A percentile compares a stretch with the other conserved stretches of the same genome.
Evolutionary conservation across 2,888 invertebrate genomes (phyloP).

Genomic region (Opisthograptis luteolata): DNA sequence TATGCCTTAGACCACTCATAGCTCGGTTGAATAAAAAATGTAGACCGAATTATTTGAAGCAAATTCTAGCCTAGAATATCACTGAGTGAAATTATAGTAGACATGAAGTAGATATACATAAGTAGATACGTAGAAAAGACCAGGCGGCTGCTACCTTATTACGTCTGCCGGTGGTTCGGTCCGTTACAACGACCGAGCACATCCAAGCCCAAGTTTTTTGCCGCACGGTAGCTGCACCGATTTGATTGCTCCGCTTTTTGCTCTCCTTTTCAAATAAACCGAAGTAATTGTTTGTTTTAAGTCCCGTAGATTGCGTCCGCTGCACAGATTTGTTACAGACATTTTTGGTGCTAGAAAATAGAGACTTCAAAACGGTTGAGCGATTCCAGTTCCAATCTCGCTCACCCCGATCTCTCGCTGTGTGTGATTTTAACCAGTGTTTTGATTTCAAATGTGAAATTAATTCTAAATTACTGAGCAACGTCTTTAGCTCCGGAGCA

Average conservation of each 20-base stretch:
- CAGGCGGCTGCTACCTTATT: slow-evolving; percentile 67
- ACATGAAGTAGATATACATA: too few species aligned
- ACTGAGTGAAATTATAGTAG: slow-evolving; percentile 45
- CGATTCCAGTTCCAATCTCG: slow-evolving; percentile 51
- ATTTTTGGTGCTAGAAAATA: slow-evolving; percentile 73
- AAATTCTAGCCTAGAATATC: slow-evolving; percentile 42
- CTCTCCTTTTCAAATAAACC: slow-evolving; percentile 79
- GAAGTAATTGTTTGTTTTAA: slow-evolving; percentile 84
- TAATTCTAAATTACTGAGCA: slow-evolving; percentile 76
- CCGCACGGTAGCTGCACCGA: slow-evolving; percentile 76
- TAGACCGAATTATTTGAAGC: slow-evolving; percentile 35
- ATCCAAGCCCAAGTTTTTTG: slow-evolving; percentile 72
- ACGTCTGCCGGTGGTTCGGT: slow-evolving; percentile 52
- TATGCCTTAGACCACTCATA: too few species aligned
- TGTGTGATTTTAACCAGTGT: slow-evolving; percentile 40
- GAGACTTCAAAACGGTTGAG: slow-evolving; percentile 73
- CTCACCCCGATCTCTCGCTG: slow-evolving; percentile 28
- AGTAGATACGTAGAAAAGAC: slow-evolving; percentile 30
- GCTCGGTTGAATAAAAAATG: too few species aligned
- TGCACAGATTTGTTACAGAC: slow-evolving; percentile 76
- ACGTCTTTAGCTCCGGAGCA: slow-evolving; percentile 71
- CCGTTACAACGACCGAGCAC: slow-evolving; percentile 63
- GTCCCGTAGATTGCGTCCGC: slow-evolving; percentile 76
- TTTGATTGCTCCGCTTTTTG: slow-evolving; percentile 81
- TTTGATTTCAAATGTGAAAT: slow-evolving; percentile 72